Conservation (phyloP, 2,888 invertebrate species). For the Pimpla rufipes region DNA sequence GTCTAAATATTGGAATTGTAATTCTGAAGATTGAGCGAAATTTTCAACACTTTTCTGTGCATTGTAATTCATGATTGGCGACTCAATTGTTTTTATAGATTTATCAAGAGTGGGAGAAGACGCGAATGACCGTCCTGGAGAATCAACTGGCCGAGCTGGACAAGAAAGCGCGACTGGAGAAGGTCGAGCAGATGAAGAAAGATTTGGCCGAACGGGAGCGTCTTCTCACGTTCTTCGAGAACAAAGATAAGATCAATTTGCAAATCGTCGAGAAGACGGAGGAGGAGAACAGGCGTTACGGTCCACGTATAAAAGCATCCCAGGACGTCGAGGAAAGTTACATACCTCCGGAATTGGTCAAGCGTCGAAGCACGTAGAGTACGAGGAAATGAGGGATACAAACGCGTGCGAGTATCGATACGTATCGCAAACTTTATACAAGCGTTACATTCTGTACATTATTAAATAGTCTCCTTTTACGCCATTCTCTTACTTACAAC, state of each 20-base stretch:
- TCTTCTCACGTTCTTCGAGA: conserved; percentile 91
- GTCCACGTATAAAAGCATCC: conserved; percentile 70
- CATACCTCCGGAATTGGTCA: conserved; percentile 89
- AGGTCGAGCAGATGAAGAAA: conserved; percentile 88
- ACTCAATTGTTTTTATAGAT: conserved; percentile 79
- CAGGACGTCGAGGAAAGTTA: conserved; percentile 87
- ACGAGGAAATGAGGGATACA: conserved; percentile 6
- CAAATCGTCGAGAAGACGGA: conserved; percentile 87
- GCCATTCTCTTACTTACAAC: conserved; percentile 41
- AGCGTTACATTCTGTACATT: conserved; percentile 73
- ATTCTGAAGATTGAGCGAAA: too few species aligned
- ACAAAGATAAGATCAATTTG: conserved; percentile 91
- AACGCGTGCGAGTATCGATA: conserved; percentile 41
- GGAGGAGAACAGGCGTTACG: conserved; percentile 79
- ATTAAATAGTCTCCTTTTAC: conserved; percentile 61
- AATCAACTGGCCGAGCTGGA: conserved; percentile 87
- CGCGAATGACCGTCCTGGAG: conserved; percentile 87
- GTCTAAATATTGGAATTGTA: too few species aligned
- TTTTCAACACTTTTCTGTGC: too few species aligned
- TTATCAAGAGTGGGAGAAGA: conserved; percentile 88
- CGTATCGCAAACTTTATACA: conserved; percentile 70
- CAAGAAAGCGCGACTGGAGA: conserved; percentile 85
- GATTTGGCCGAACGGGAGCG: conserved; percentile 88
- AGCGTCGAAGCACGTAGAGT: conserved; percentile 22
- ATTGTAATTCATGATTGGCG: background rate